Percentiles rank a stretch among this genome's conserved stretches.
Evolutionary conservation across 2,888 invertebrate genomes (phyloP).

Genomic region (Pachliopta kotzebuea): DNA sequence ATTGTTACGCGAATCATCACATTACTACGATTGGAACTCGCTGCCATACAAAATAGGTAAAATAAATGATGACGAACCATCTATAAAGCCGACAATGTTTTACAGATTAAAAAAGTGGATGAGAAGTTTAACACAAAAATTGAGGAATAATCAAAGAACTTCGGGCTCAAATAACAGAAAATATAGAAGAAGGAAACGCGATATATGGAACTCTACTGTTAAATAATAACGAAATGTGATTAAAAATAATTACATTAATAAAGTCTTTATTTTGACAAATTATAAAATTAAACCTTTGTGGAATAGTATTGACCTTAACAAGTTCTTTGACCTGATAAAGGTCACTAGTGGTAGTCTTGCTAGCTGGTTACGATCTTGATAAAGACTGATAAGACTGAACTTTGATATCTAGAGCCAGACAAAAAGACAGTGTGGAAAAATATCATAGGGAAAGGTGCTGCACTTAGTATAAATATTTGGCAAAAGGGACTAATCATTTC

Average conservation of each 20-base stretch:
- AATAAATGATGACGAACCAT: conserved; percentile 35
- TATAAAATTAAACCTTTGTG: no score
- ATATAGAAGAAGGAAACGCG: conserved; percentile 58
- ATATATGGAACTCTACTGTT: conserved; percentile 52
- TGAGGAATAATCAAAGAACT: conserved; percentile 39
- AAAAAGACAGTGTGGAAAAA: no score
- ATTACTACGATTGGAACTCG: conserved; percentile 48
- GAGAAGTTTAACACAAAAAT: conserved; percentile 41
- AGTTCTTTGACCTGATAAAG: no score
- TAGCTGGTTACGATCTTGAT: no score
- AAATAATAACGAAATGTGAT: conserved; percentile 38
- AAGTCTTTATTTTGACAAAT: neutral
- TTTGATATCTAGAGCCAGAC: no score
- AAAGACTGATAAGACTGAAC: no score
- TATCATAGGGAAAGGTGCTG: no score
- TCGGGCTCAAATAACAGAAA: conserved; percentile 41
- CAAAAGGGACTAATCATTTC: no score
- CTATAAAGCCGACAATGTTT: conserved; percentile 44
- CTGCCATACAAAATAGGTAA: conserved; percentile 42
- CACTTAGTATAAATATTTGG: no score
- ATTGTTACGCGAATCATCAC: conserved; percentile 72
- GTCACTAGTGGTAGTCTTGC: no score
- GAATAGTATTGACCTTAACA: no score
- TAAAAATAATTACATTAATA: neutral
- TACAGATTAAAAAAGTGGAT: conserved; percentile 54